phyloP scores from a whole-genome alignment of 2,113 vertebrate species.

The Anser cygnoides region DNA sequence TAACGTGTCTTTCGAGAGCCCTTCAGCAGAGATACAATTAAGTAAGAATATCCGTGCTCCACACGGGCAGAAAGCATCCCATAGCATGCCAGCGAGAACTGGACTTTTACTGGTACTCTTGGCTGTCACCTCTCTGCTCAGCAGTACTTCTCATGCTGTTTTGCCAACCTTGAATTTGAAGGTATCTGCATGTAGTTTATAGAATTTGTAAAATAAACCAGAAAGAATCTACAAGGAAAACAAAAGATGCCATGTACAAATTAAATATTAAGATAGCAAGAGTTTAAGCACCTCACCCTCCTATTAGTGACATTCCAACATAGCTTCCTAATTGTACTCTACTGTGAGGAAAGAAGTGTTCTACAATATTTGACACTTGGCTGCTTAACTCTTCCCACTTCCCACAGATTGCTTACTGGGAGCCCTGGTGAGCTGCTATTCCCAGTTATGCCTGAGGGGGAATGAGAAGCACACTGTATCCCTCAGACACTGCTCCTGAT shows the following conservation, averaged over 20 bases:
- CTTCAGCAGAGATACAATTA: background rate
- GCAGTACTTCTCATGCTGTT: background rate
- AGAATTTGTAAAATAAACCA: background rate
- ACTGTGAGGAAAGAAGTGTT: background rate
- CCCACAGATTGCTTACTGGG: background rate
- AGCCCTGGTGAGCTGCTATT: background rate
- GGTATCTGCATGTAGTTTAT: background rate
- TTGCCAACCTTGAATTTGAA: background rate
- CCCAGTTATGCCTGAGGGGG: background rate
- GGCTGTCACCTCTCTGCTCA: background rate
- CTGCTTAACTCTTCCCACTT: background rate
- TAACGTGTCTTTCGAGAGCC: background rate
- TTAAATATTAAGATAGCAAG: background rate
- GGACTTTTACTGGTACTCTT: rapidly evolving
- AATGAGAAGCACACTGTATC: background rate
- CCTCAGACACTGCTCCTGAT: rapidly evolving
- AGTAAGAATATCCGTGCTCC: background rate
- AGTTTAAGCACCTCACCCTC: background rate
- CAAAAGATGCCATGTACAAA: background rate
- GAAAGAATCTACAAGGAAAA: background rate
- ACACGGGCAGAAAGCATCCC: rapidly evolving
- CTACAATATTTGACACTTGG: background rate
- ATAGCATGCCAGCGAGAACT: rapidly evolving
- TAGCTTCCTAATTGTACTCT: background rate
- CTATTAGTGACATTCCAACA: rapidly evolving